A percentile compares a stretch with the other conserved stretches of the same genome.
Conservation (phyloP, 2,797 vertebrate genomes). For the Tenualosa thibaudeaui region DNA sequence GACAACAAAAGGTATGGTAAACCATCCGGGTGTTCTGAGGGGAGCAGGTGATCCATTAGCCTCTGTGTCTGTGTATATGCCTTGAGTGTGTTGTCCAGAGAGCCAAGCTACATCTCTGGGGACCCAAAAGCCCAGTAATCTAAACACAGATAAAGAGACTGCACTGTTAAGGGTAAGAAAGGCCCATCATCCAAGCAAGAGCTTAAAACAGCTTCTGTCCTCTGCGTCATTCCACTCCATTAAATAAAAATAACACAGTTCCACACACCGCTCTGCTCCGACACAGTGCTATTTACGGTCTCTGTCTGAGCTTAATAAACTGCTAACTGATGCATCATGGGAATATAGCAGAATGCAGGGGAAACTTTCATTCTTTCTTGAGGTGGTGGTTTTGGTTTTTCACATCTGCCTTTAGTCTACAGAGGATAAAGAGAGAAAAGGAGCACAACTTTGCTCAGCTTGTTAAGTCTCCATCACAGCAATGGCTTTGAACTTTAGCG, state of each 20-base stretch:
- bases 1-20: background rate
- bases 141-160: conserved; percentile 7
- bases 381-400: background rate
- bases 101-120: background rate
- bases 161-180: background rate
- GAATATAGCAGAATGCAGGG: background rate
- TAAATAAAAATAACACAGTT: background rate
- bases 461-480: background rate
- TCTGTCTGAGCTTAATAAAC: conserved; percentile 11
- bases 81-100: background rate
- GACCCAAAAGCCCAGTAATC: background rate
- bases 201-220: conserved; percentile 1
- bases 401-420: background rate
- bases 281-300: background rate
- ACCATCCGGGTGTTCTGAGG: background rate
- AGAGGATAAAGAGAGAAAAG: background rate
- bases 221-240: conserved; percentile 5
- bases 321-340: conserved; percentile 1
- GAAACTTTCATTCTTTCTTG: background rate
- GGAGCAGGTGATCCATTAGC: background rate
- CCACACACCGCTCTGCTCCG: background rate
- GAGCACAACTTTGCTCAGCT: background rate
- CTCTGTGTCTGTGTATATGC: background rate
- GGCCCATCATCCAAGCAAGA: background rate
- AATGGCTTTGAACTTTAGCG: background rate